Percentiles rank a stretch among this genome's conserved stretches.
These are phyloP conservation scores for Oceanites oceanicus DNA, from an alignment of 2,113 vertebrate species.

Conservation along the genomic window DNA sequence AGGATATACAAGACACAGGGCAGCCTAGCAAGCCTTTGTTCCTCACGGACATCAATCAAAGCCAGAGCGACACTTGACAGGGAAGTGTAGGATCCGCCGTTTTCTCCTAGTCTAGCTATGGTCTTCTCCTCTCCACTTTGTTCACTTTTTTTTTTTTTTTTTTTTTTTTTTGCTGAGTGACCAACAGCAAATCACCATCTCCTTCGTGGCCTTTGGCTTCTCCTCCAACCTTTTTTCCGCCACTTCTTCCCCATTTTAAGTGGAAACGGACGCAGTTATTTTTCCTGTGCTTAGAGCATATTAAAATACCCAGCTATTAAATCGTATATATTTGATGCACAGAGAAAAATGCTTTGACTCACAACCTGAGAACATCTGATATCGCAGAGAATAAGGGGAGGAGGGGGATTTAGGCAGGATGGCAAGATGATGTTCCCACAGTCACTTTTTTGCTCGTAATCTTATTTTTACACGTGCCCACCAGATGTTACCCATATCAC, in stretches of 20 bases:
- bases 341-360: neutral
- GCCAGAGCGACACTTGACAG: neutral
- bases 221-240: neutral
- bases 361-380: neutral
- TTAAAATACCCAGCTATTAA: neutral
- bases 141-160: neutral
- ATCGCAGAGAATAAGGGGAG: neutral
- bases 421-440: neutral
- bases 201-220: neutral
- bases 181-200: neutral
- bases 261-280: neutral
- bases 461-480: neutral
- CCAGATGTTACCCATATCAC: slow-evolving; percentile 9
- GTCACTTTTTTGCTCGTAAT: neutral
- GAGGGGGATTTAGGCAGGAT: neutral
- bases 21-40: neutral
- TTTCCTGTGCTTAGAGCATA: neutral
- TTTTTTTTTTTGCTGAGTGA: neutral
- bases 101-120: neutral
- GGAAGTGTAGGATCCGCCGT: neutral
- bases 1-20: neutral
- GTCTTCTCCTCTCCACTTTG: neutral
- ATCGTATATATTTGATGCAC: neutral
- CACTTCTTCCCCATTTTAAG: neutral
- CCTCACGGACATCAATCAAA: neutral